Evolutionary conservation across 2,797 vertebrate species (phyloP), one percentile per base, ranked within the genome.

Genomic region (Arnoldichthys spilopterus): DNA sequence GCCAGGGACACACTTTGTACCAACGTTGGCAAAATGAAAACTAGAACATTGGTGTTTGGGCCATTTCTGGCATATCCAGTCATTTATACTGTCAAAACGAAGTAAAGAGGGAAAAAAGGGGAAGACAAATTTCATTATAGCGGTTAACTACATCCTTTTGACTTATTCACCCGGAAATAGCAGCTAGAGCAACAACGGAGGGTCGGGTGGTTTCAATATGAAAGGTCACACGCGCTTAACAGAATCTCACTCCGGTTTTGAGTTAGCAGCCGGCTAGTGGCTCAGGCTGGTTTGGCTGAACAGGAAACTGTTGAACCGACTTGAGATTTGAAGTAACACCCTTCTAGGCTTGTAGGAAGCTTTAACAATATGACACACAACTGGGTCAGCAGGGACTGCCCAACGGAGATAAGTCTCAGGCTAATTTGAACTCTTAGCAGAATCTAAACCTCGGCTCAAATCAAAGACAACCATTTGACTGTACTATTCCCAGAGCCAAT

Each of bases 171-270:
- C 15, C 9, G 5, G 13, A 47, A 66, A 72, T 0, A 13, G 24
- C 61, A 66, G 51, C 28, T n/a, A 13, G 16, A 61, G 40, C 22
- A 9, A 32, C 47, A 32, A 26, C 3, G 20, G 11, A 51, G 28
- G 26, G 15, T 30, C 24, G 30, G 1, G 28, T 18, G 45, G 8
- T 32, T 37, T 62, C 30, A 28, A 20, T n/a, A 53, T 43, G 24
- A 34, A 30, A 45, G 63, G 15, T 24, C 51, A 54, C 51, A 49
- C 26, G 24, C 49, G 30, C 16, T 47, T 11, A 54, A 47, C 3
- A 67, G 43, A 73, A 51, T 12, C 51, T 67, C 34, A 24, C 30
- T 73, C 34, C 13, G 59, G 20, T 32, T 79, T n/a, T 79, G 71
- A 79, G 40, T 79, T 62, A 79, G 58, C 61, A 58, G 37, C 51